Evolutionary conservation across 92 coral and sea anemone species (phyloP).

Genomic region (Zoanthus sansibaricus): DNA sequence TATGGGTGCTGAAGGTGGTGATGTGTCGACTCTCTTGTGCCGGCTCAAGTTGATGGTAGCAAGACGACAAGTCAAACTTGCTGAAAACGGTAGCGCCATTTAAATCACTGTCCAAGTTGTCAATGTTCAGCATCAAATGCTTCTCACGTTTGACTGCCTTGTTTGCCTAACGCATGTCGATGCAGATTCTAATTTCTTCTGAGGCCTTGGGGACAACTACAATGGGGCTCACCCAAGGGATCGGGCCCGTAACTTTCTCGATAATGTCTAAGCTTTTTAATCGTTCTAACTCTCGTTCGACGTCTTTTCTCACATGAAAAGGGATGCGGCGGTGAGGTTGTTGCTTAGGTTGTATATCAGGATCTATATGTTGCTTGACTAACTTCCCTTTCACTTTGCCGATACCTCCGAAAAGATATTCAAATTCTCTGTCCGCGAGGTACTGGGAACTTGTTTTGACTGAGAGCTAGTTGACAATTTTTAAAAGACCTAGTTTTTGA

Average conservation of each 20-base stretch:
- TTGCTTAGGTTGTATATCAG: neutral
- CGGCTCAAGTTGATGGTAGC: too few relatives aligned
- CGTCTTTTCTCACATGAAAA: neutral
- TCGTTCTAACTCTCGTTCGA: neutral
- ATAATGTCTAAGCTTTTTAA: neutral
- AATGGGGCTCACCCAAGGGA: too few relatives aligned
- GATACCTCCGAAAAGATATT: neutral
- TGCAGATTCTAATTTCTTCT: too few relatives aligned
- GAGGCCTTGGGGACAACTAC: too few relatives aligned
- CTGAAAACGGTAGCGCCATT: neutral
- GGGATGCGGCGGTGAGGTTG: slow-evolving; percentile 1
- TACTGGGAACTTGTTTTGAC: neutral
- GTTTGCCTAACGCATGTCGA: too few relatives aligned
- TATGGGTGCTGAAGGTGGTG: too few relatives aligned
- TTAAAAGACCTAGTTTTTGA: neutral
- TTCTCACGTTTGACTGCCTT: too few relatives aligned
- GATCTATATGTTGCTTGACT: neutral
- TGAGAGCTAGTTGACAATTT: neutral
- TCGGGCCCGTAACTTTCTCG: neutral
- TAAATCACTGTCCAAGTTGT: neutral
- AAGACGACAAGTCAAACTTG: too few relatives aligned
- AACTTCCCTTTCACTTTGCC: neutral
- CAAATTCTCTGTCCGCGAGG: neutral
- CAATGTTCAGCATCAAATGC: neutral
- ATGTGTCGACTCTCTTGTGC: too few relatives aligned